Evolutionary conservation across 2,888 invertebrate genomes (phyloP), one percentile per base, ranked within the genome.

Genomic region (Watsonalla cultraria): DNA sequence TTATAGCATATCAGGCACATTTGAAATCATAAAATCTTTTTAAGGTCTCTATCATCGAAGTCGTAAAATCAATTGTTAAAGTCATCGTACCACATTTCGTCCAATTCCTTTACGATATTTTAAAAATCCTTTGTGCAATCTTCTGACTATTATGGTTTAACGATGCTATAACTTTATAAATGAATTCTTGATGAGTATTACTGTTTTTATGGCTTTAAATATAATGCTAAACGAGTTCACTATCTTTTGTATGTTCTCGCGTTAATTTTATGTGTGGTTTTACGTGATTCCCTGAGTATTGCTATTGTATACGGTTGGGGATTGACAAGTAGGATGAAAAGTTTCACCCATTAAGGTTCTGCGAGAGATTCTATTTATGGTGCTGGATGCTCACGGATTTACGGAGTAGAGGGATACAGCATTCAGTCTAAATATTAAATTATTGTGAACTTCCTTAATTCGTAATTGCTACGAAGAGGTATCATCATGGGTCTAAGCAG

Each of bases 71-170:
- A 15, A 49, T 49, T 49, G 49, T 49, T 6, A 39, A 48, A 15
- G 8, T 49, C n/a, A 37, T 49, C 14, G 35, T 57, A 54, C 56
- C 51, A 61, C 55, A 55, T 76, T 77, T 73, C 67, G 72, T 74
- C 64, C 62, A 42, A 59, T 59, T 61, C 71, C 67, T 72, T 24
- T 64, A 75, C 70, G 66, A 65, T 63, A 60, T 58, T 76, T 78
- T 64, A 70, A 73, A 59, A 60, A 59, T 60, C 68, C 59, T 51
- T 53, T 60, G n/a, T 59, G 51, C 55, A 63, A 57, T 62, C 61
- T 61, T 56, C 58, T 60, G 63, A 68, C 61, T 59, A 56, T 66
- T 62, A 62, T 59, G 57, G 24, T 58, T 74, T 73, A 69, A 70
- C 56, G 64, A 63, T 55, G 59, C 62, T 64, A 60, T 68, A 61